Evolutionary conservation across 1,140 invertebrate genomes (phyloP), one percentile per base, ranked within the genome.

Genomic region (Listronotus oregonensis): DNA sequence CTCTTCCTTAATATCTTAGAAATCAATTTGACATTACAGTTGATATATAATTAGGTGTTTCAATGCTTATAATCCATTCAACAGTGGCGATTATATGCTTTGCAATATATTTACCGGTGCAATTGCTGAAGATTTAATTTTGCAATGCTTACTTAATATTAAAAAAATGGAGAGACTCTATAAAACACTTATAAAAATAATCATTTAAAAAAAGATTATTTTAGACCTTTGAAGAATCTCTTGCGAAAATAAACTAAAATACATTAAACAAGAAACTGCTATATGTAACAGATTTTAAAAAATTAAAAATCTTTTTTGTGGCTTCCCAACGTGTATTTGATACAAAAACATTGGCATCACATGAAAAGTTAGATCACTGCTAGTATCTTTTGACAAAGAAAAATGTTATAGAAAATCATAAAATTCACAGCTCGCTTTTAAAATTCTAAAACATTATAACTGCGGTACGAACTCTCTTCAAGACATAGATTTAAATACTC

Each of bases 51-150:
- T 71, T 21, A 62, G 62, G 57, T 64, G 34, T 68, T 57, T 68
- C 44, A 68, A 57, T 42, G 55, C 54, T 51, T 68, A 54, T 32
- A 68, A 59, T 61, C 62, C 66, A 1, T 65, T 61, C 17, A 49
- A 44, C 21, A 62, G 39, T 47, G 51, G 15, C 31, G 47, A 67
- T 0, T 67, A 57, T 46, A 47, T 49, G 52, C 58, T 71, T 62
- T 46, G 56, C 32, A 71, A 68, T 66, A 70, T 67, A 59, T 57
- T 51, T 55, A 64, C 60, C 18, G 65, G 57, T 51, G 57, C 54
- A 64, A 59, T 75, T 44, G 72, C 73, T 47, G 73, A 70, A 31
- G 56, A 69, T 67, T 67, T 51, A 47, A 44, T 60, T 71, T 63
- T 34, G 54, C 60, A 51, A 71, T 67, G 57, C 51, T 70, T 71